Evolutionary conservation across 2,888 invertebrate genomes (phyloP), one percentile per base, ranked within the genome.

Genomic region (Phania funesta): DNA sequence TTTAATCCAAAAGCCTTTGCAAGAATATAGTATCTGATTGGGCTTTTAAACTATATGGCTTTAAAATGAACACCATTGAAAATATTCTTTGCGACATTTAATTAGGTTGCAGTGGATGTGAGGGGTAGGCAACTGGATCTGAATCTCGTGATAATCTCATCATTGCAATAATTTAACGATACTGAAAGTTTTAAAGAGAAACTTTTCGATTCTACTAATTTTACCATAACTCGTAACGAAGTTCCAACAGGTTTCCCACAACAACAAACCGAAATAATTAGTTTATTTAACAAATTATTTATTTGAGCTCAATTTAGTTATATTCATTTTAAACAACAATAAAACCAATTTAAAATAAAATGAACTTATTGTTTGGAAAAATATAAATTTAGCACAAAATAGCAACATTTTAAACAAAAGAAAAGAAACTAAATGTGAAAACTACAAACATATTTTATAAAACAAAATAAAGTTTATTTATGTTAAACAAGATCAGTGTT

Each of bases 211-310:
- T 11, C 13, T 2, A 20, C 9, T 48, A 1, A 5, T 18, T 54
- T 18, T 7, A 38, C 11, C 2, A 38, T 16, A 13, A n/a, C n/a
- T n/a, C n/a, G n/a, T n/a, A 18, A 5, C 18, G 9, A n/a, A 48
- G 26, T n/a, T 24, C 48, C 71, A 50, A 60, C 71, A 60, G 35
- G 38, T 62, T 62, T 41, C 22, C 52, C 62, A 62, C 32, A 62
- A 44, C 20, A 41, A 52, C 11, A 26, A 46, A 71, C 16, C 11
- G 11, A 68, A 70, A 80, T 75, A 80, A 75, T 80, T 41, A 75
- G 68, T 56, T 80, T 75, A 75, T 80, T 80, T 75, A 80, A 68
- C 11, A 73, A 73, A 64, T 46, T 24, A 64, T 44, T 54, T 64
- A 16, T 29, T n/a, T n/a, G n/a, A n/a, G 20, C 46, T 32, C 29